Percentiles rank a stretch among this genome's conserved stretches.
Conservation (phyloP, 2,888 invertebrate genomes). For the Eilema griseolum region DNA sequence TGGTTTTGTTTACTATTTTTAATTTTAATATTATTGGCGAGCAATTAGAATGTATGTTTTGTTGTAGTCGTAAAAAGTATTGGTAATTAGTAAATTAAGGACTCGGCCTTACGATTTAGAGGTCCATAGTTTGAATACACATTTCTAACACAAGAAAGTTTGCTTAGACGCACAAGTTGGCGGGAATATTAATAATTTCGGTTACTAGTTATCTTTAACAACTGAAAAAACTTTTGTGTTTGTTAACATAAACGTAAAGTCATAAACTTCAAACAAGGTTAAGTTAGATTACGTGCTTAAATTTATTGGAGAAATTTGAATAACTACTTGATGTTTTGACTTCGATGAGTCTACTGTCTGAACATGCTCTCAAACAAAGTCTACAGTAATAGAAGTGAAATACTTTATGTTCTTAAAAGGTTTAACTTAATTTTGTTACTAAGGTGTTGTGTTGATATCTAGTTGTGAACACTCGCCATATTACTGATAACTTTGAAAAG, state of each 20-base stretch:
- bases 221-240: no score
- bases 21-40: no score
- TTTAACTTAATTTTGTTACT: background rate
- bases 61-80: no score
- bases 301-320: constrained; percentile 22
- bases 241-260: no score
- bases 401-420: background rate
- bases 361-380: constrained; percentile 4
- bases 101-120: no score
- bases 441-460: background rate
- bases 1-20: no score
- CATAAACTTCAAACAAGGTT: constrained; percentile 27
- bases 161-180: no score
- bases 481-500: background rate
- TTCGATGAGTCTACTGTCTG: constrained; percentile 6
- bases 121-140: no score
- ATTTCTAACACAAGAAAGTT: no score
- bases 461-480: background rate
- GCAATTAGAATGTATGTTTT: background rate
- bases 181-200: no score
- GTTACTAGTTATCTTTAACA: no score
- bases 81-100: no score
- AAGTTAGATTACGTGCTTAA: constrained; percentile 8
- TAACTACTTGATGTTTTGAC: background rate
- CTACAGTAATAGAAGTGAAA: constrained; percentile 3